Conservation (phyloP, 2,113 vertebrate species). For the Rhodinocichla rosea region DNA sequence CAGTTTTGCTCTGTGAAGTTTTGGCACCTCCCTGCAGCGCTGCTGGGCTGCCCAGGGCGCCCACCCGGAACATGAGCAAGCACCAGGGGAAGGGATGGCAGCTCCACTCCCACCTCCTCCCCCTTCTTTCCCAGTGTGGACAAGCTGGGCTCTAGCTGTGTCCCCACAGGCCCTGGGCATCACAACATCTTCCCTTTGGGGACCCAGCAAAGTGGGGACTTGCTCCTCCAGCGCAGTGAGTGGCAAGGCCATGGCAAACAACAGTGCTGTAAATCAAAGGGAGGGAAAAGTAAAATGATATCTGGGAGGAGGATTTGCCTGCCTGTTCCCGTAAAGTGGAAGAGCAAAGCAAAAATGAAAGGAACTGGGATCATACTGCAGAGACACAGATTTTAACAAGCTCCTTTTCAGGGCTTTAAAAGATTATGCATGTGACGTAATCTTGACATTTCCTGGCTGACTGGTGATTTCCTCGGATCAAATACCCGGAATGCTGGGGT, state of each 20-base stretch:
- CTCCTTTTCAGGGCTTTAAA: slow-evolving; percentile 2
- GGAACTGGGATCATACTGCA: background rate
- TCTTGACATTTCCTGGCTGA: slow-evolving; percentile 45
- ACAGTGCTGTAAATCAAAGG: background rate
- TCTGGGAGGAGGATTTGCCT: background rate
- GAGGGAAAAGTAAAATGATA: background rate
- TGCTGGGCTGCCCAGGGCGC: background rate
- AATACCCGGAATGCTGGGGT: background rate
- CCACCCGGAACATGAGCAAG: background rate
- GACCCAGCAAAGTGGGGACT: background rate
- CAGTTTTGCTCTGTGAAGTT: background rate
- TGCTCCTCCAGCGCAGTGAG: background rate
- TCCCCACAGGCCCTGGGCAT: background rate
- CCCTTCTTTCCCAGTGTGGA: rapidly evolving
- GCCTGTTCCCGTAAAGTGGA: background rate
- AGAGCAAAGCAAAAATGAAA: background rate
- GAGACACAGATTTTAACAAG: background rate
- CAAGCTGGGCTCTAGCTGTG: background rate
- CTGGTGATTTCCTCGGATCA: slow-evolving; percentile 11
- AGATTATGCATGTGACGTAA: slow-evolving; percentile 10
- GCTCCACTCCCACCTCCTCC: rapidly evolving
- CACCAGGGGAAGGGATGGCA: rapidly evolving
- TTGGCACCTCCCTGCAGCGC: background rate
- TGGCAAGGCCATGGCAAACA: background rate
- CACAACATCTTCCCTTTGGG: background rate